phyloP scores from a whole-genome alignment of 1,140 invertebrate genomes.

The Papilio aristodemus region DNA sequence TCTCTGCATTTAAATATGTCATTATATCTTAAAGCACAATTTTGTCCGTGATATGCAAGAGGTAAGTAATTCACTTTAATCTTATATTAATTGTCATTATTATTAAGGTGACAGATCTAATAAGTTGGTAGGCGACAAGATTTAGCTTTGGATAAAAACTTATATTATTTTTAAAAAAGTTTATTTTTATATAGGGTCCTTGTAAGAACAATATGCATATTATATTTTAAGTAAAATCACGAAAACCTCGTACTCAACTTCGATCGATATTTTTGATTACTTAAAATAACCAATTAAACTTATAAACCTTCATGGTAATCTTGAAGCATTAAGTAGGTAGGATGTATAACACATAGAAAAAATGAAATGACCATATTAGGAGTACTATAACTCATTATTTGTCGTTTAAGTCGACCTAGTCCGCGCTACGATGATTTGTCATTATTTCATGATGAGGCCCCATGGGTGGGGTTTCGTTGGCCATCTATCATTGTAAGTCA shows the following conservation, averaged over 20 bases:
- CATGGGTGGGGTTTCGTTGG: constrained; percentile 50
- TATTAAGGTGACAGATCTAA: not conserved
- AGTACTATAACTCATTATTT: constrained; percentile 18
- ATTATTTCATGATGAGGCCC: constrained; percentile 55
- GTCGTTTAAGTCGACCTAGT: constrained; percentile 34
- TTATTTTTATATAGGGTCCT: no score
- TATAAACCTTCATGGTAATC: no score
- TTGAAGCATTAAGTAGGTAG: no score
- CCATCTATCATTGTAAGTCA: constrained; percentile 62
- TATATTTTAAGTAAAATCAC: no score
- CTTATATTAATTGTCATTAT: not conserved
- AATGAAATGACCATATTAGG: constrained; percentile 8
- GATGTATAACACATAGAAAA: not conserved
- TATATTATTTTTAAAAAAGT: no score
- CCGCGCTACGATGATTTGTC: constrained; percentile 61
- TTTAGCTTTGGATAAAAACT: no score
- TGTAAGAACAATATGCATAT: no score
- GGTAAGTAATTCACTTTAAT: not conserved
- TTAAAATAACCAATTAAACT: no score
- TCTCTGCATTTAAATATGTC: not conserved
- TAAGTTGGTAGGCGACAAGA: no score
- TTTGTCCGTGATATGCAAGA: not conserved
- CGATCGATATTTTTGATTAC: no score
- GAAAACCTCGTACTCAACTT: no score
- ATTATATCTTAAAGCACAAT: not conserved